These are phyloP conservation scores for Turnix velox DNA, from an alignment of 2,113 vertebrate genomes.

Conservation along the genomic window DNA sequence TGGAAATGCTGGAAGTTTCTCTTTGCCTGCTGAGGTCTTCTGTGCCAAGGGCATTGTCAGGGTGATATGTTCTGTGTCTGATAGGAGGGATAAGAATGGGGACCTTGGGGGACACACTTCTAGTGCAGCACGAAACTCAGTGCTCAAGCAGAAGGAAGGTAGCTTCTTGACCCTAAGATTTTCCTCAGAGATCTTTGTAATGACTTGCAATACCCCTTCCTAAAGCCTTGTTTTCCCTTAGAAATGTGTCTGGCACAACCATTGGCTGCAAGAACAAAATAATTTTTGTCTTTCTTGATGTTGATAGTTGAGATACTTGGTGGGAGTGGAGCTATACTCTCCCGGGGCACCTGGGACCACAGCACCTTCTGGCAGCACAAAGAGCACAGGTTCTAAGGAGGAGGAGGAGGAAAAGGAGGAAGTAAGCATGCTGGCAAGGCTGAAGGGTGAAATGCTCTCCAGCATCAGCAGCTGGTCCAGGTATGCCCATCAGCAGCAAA, in stretches of 20 bases:
- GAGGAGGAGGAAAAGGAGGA: background rate
- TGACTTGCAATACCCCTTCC: background rate
- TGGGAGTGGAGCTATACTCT: background rate
- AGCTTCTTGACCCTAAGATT: rapidly evolving
- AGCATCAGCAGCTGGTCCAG: background rate
- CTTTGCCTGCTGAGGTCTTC: background rate
- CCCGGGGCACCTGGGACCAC: background rate
- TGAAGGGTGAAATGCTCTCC: background rate
- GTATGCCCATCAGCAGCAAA: background rate
- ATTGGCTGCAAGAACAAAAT: background rate
- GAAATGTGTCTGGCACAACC: background rate
- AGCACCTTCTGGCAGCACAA: background rate
- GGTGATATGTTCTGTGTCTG: background rate
- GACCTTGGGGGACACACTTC: rapidly evolving
- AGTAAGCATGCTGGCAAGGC: rapidly evolving
- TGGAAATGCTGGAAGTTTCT: background rate
- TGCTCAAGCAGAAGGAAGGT: background rate
- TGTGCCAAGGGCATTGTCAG: background rate
- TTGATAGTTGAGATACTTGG: background rate
- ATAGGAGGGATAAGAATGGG: background rate
- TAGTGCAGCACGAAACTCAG: background rate
- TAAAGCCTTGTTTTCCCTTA: background rate
- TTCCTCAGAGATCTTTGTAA: background rate
- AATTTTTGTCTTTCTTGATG: background rate
- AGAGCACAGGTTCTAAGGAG: rapidly evolving